A percentile compares a stretch with the other conserved stretches of the same genome.
Conservation (phyloP, 2,888 invertebrate genomes). For the Phytoseiulus persimilis region DNA sequence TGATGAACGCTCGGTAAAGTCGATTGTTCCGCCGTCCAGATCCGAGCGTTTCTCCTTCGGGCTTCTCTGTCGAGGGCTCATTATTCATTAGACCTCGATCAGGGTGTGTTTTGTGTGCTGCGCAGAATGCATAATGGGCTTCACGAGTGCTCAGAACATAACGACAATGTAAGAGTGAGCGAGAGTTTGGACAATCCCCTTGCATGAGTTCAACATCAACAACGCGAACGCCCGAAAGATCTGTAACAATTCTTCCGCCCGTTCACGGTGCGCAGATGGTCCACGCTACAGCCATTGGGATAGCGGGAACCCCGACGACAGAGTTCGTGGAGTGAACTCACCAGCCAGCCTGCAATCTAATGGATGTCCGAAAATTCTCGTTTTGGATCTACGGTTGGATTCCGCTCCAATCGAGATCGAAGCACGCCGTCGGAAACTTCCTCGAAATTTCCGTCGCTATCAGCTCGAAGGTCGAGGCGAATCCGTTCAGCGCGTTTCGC, state of each 20-base stretch:
- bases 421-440: too few species aligned
- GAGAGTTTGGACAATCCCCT: not conserved
- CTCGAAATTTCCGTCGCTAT: too few species aligned
- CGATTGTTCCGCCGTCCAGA: not conserved
- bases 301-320: not conserved
- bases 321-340: not conserved
- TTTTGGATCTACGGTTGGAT: too few species aligned
- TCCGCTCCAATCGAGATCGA: too few species aligned
- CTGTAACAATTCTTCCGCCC: not conserved
- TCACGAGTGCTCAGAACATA: not conserved
- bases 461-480: too few species aligned
- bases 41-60: not conserved
- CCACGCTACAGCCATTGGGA: not conserved
- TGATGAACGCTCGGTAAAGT: too few species aligned
- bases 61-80: not conserved
- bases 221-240: not conserved
- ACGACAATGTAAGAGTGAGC: not conserved
- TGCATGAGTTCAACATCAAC: not conserved
- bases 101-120: not conserved
- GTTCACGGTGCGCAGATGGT: not conserved
- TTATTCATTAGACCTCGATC: not conserved
- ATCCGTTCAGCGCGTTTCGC: too few species aligned
- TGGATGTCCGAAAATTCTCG: not conserved
- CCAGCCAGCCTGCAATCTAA: not conserved
- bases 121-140: not conserved